Conservation (phyloP, 2,797 vertebrate species). For the Myripristis jacobus region DNA sequence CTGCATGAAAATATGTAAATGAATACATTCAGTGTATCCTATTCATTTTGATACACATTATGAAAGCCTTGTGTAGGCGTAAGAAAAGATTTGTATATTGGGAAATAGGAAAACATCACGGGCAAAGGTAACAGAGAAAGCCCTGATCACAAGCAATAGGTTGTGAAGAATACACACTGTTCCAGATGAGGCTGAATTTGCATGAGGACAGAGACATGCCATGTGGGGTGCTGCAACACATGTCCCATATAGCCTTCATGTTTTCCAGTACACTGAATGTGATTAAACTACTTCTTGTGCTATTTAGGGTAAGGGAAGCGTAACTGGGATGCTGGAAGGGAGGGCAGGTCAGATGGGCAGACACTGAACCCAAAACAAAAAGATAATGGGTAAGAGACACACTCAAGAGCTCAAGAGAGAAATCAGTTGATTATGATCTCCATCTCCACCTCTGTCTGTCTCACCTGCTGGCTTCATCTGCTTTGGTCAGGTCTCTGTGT, state of each 20-base stretch:
- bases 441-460: too few relatives aligned
- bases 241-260: not conserved
- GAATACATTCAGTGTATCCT: conserved; percentile 3
- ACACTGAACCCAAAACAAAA: not conserved
- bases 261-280: not conserved
- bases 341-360: not conserved
- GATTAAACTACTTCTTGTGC: not conserved
- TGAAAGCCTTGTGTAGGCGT: conserved; percentile 14
- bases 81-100: not conserved
- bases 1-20: conserved; percentile 1
- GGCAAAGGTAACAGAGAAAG: not conserved
- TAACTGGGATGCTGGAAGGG: not conserved
- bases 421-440: too few relatives aligned
- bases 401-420: not conserved
- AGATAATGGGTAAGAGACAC: not conserved
- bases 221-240: not conserved
- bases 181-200: conserved; percentile 19
- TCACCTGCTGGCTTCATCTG: conserved; percentile 94
- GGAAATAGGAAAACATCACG: not conserved
- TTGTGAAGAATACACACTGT: not conserved
- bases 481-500: conserved; percentile 89
- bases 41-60: not conserved
- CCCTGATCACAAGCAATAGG: conserved; percentile 12
- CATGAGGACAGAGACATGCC: not conserved
- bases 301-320: not conserved